Percentiles rank a stretch among this genome's conserved stretches.
Conservation (phyloP, 1,140 invertebrate genomes). For the Euborellia annulipes region DNA sequence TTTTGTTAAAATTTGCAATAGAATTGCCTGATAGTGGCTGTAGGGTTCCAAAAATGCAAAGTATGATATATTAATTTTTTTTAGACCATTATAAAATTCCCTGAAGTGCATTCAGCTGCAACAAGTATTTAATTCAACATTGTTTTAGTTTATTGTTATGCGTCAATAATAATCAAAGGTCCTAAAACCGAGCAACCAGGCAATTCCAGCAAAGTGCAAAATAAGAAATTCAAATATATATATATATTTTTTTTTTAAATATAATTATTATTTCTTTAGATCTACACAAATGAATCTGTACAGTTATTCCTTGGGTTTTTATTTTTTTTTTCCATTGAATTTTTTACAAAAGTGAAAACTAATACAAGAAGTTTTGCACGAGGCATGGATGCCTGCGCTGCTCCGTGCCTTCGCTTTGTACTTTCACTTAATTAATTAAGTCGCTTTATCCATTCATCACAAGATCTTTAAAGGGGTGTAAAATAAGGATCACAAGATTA, state of each 20-base stretch:
- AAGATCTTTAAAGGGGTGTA: no score
- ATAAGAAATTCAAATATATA: slow-evolving; percentile 9
- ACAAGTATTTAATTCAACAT: no score
- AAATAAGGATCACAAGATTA: no score
- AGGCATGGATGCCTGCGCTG: no score
- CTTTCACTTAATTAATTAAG: no score
- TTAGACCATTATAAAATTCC: slow-evolving; percentile 8
- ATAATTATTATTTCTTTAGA: slow-evolving; percentile 12
- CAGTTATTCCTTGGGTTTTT: slow-evolving; percentile 10
- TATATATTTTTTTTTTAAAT: slow-evolving; percentile 1
- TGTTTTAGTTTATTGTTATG: no score
- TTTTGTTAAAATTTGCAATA: no score
- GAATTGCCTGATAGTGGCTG: no score
- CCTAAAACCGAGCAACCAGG: slow-evolving; percentile 5
- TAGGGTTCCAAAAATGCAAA: no score
- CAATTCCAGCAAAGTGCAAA: slow-evolving; percentile 9
- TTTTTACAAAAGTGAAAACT: slow-evolving; percentile 18
- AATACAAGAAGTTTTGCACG: slow-evolving; percentile 10
- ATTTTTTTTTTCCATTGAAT: slow-evolving; percentile 9
- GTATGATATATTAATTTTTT: neutral
- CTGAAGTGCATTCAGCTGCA: slow-evolving; percentile 6
- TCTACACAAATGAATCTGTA: slow-evolving; percentile 12
- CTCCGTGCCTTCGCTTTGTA: no score
- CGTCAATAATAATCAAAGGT: no score
- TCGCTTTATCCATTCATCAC: no score